Conservation (phyloP, 2,113 vertebrate species). For the Copsychus sechellarum region DNA sequence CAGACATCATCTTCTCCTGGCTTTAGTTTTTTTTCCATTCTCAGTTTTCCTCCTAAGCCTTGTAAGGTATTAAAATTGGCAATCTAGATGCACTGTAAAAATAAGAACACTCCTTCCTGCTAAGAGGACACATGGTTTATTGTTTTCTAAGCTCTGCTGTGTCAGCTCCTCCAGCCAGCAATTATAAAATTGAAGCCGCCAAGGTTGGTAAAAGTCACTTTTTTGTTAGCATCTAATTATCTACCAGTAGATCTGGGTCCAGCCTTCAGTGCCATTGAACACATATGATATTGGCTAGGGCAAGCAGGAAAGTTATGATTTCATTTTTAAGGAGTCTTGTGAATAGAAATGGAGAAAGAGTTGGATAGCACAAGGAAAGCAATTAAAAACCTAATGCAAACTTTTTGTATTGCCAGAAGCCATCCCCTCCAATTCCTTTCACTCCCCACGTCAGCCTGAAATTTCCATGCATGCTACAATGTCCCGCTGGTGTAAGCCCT, state of each 20-base stretch:
- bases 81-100: not conserved
- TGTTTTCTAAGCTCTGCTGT: slow-evolving; percentile 18
- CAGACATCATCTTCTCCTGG: not conserved
- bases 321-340: slow-evolving; percentile 3
- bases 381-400: not conserved
- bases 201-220: slow-evolving; percentile 37
- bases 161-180: not conserved
- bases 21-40: not conserved
- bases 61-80: not conserved
- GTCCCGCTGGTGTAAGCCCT: not conserved
- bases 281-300: not conserved
- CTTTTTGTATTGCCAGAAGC: not conserved
- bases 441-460: not conserved
- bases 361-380: not conserved
- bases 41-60: not conserved
- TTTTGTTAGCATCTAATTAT: not conserved
- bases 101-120: not conserved
- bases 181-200: not conserved
- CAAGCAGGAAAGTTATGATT: slow-evolving; percentile 4
- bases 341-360: not conserved
- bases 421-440: not conserved
- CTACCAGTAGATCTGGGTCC: not conserved
- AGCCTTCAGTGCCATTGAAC: not conserved
- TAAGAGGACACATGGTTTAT: slow-evolving; percentile 5
- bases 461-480: not conserved